Evolutionary conservation across 2,113 vertebrate genomes (phyloP), one percentile per base, ranked within the genome.

Genomic region (Vidua chalybeata): DNA sequence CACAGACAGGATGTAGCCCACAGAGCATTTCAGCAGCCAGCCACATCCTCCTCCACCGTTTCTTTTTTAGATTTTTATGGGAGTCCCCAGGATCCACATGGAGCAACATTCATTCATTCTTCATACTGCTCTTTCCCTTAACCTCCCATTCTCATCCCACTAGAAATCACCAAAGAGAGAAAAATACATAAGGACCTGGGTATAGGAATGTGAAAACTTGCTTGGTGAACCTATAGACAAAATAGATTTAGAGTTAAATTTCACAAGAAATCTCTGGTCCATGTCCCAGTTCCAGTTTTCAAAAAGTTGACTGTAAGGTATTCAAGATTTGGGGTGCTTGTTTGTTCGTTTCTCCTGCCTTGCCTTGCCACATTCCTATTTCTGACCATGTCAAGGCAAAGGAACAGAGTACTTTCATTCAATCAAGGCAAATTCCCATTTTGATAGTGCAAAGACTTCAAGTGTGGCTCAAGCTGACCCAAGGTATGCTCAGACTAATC

Each of bases 41-140:
- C 89, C 97, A 96, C 95, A 96, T 95, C 96, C 94, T 96, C 95
- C 77, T 97, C 89, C 89, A 31, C 73, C 59, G 6, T 3, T 87
- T 78, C 93, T 85, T 90, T 97, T 97, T 96, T 75, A 87, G 90
- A 76, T 92, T 79, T 79, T 91, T 41, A 93, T 83, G 66, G 95
- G 84, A 96, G 88, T 96, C 90, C 94, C 90, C 83, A 88, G 76
- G 90, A 96, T 94, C 90, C 6, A 1, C 82, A 39, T 10, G 64
- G 19, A 96, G 66, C 75, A 82, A 94, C 37, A 39, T 21, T 82
- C 62, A 73, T 37, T 94, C 54, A 41, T 48, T 48, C 62, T 59
- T 94, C 43, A 63, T 68, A 68, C 41, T 82, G 39, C 76, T 86
- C 93, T 66, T 89, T 85, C 75, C 81, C 51, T 58, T 87, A 83